Evolutionary conservation across 2,888 invertebrate genomes (phyloP).

Genomic region (Mimachlamys varia): DNA sequence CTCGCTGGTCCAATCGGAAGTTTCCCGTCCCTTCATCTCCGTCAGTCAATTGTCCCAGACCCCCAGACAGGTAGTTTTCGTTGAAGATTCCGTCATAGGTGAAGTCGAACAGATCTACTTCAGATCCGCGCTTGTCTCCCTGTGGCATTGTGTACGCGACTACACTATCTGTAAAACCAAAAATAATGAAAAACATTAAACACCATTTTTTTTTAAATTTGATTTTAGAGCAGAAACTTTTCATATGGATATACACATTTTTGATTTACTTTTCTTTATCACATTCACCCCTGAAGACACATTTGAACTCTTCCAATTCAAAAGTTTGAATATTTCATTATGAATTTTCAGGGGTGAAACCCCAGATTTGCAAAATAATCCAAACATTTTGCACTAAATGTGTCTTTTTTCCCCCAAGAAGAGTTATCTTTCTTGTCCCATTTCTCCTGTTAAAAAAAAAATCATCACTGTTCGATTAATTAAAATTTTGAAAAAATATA

Average conservation of each 20-base stretch:
- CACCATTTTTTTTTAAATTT: conserved; percentile 36
- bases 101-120: conserved; percentile 91
- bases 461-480: not conserved
- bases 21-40: conserved; percentile 90
- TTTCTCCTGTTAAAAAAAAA: not conserved
- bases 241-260: too few relatives aligned
- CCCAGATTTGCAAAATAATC: too few relatives aligned
- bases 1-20: conserved; percentile 87
- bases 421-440: conserved; percentile 24
- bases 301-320: too few relatives aligned
- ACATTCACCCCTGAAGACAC: too few relatives aligned
- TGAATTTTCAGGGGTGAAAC: too few relatives aligned
- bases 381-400: too few relatives aligned
- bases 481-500: conserved; percentile 18
- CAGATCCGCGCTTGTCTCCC: conserved; percentile 91
- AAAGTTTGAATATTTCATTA: too few relatives aligned
- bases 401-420: not conserved
- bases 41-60: conserved; percentile 92
- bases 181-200: not conserved
- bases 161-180: conserved; percentile 87
- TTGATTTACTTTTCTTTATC: too few relatives aligned
- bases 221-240: too few relatives aligned
- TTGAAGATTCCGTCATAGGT: conserved; percentile 91
- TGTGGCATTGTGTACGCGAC: conserved; percentile 94
- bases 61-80: conserved; percentile 85